A percentile compares a stretch with the other conserved stretches of the same genome.
These are phyloP conservation scores for Etheostoma cragini DNA, from an alignment of 2,113 vertebrate genomes.

Conservation along the genomic window DNA sequence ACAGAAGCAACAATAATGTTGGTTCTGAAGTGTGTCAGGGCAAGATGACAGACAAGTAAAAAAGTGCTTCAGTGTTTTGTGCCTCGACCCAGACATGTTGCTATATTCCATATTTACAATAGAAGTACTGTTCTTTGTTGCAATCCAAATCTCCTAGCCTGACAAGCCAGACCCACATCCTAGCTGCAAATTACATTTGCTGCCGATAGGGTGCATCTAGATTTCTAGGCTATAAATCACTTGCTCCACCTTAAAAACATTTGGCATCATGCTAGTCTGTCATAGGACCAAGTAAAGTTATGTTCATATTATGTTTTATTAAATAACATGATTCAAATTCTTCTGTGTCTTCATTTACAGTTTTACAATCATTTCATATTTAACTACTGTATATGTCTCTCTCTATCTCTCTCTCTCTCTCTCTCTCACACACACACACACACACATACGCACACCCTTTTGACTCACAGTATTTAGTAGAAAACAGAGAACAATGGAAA, in stretches of 20 bases:
- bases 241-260: background rate
- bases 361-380: background rate
- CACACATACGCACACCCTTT: background rate
- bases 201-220: too few relatives aligned
- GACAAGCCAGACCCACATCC: too few relatives aligned
- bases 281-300: constrained; percentile 19
- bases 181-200: too few relatives aligned
- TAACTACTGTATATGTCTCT: too few relatives aligned
- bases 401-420: too few relatives aligned
- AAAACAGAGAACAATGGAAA: constrained; percentile 49
- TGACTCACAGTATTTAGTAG: constrained; percentile 1
- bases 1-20: background rate
- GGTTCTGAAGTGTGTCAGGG: constrained; percentile 24
- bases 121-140: constrained; percentile 19
- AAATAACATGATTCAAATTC: background rate
- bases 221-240: constrained; percentile 3
- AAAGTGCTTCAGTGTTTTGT: constrained; percentile 14
- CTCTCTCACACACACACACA: too few relatives aligned
- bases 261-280: background rate
- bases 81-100: background rate
- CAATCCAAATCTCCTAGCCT: constrained; percentile 3
- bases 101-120: constrained; percentile 29
- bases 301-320: background rate
- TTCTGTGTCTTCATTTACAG: background rate
- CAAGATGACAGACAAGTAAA: constrained; percentile 34